Conservation (phyloP, 2,113 vertebrate species). For the Ammodramus savannarum region DNA sequence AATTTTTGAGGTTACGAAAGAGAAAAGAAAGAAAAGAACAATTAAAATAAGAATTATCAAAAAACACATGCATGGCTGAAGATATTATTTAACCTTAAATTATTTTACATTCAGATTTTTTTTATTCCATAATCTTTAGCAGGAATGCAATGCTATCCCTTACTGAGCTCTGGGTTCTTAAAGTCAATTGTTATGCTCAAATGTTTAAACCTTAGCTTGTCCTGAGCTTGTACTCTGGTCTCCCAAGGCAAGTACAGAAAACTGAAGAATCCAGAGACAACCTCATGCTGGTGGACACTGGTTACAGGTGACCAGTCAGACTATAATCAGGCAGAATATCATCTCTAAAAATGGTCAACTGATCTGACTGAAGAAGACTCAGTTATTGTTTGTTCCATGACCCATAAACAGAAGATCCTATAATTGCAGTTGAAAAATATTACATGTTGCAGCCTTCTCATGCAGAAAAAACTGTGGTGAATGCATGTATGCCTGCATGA, state of each 20-base stretch:
- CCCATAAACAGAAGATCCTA: background rate
- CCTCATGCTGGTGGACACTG: background rate
- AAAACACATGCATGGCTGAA: background rate
- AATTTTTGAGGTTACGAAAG: background rate
- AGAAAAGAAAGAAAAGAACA: background rate
- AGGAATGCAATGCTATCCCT: background rate
- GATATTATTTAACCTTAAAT: background rate
- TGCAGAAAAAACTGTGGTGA: background rate
- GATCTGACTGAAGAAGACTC: background rate
- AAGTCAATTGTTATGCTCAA: background rate
- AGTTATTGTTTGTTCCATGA: background rate
- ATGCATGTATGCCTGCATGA: too few species aligned
- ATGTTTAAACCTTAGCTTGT: background rate
- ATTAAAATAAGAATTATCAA: background rate
- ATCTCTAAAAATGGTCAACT: background rate
- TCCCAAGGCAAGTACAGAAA: background rate
- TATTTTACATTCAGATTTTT: background rate
- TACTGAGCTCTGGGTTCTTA: background rate
- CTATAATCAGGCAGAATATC: accelerated
- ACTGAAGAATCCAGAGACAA: background rate
- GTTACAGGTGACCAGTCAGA: background rate
- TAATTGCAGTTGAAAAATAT: background rate
- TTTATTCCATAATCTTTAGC: background rate
- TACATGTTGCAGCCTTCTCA: background rate
- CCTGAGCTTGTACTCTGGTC: background rate